phyloP scores from a whole-genome alignment of 2,888 invertebrate species.

The Volucella inflata region DNA sequence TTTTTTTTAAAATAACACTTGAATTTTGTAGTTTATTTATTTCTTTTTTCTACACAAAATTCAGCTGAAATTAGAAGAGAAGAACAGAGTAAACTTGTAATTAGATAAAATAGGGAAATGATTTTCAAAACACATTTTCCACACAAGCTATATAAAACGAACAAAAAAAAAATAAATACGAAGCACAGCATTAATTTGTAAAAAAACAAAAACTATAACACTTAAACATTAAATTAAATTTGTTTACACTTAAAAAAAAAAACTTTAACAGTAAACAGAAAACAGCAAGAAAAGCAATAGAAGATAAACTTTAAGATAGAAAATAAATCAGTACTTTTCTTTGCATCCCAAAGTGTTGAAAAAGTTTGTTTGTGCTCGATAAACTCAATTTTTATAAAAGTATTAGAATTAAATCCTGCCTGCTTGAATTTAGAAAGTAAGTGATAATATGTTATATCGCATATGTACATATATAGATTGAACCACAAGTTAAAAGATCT shows the following conservation, averaged over 20 bases:
- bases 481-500: too few relatives aligned
- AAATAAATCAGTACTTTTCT: background rate
- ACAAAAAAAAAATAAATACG: background rate
- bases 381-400: background rate
- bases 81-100: constrained; percentile 19
- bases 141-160: constrained; percentile 33
- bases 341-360: background rate
- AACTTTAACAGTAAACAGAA: constrained; percentile 1
- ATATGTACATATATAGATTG: too few relatives aligned
- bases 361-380: background rate
- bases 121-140: background rate
- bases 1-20: constrained; percentile 33
- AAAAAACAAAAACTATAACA: background rate
- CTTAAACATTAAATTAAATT: background rate
- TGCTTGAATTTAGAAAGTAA: too few relatives aligned
- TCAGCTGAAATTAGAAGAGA: constrained; percentile 64
- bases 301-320: background rate
- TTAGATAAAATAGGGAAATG: constrained; percentile 14
- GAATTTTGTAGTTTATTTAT: constrained; percentile 34
- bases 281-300: constrained; percentile 28
- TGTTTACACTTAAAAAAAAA: background rate
- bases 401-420: too few relatives aligned
- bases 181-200: background rate
- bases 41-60: constrained; percentile 41
- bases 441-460: too few relatives aligned